Evolutionary conservation across 2,113 vertebrate genomes (phyloP).

Genomic region (Zootoca vivipara): DNA sequence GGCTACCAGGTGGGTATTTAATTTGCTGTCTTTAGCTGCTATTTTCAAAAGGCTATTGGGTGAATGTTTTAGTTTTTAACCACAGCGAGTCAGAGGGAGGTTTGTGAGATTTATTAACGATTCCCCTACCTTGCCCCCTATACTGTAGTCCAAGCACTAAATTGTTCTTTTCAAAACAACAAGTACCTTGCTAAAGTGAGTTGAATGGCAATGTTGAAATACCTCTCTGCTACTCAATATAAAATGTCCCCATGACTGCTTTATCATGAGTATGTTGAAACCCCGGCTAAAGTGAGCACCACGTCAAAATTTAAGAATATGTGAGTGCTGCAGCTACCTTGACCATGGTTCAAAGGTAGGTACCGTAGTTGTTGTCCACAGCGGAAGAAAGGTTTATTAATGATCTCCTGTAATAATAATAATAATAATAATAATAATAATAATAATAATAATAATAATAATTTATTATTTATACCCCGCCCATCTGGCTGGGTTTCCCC

Average conservation of each 20-base stretch:
- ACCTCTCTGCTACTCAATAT: background rate
- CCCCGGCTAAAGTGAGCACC: slow-evolving; percentile 2
- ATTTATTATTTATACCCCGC: too few species aligned
- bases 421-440: too few species aligned
- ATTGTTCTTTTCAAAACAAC: background rate
- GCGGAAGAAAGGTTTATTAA: background rate
- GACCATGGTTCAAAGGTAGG: background rate
- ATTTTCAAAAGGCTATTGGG: background rate
- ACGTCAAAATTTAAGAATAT: background rate
- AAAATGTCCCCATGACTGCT: background rate
- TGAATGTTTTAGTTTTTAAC: background rate
- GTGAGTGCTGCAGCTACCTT: background rate
- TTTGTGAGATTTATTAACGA: too few species aligned
- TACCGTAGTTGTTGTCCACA: background rate
- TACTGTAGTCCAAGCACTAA: too few species aligned
- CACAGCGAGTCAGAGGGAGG: too few species aligned
- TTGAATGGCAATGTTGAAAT: background rate
- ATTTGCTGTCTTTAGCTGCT: background rate
- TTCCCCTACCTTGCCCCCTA: too few species aligned
- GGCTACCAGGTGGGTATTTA: background rate
- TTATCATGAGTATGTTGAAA: background rate
- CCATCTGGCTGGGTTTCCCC: too few species aligned
- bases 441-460: too few species aligned
- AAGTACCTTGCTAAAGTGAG: background rate
- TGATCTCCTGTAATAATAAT: too few species aligned